phyloP scores from a whole-genome alignment of 2,888 invertebrate genomes.

The Deladenus siricidicola region DNA sequence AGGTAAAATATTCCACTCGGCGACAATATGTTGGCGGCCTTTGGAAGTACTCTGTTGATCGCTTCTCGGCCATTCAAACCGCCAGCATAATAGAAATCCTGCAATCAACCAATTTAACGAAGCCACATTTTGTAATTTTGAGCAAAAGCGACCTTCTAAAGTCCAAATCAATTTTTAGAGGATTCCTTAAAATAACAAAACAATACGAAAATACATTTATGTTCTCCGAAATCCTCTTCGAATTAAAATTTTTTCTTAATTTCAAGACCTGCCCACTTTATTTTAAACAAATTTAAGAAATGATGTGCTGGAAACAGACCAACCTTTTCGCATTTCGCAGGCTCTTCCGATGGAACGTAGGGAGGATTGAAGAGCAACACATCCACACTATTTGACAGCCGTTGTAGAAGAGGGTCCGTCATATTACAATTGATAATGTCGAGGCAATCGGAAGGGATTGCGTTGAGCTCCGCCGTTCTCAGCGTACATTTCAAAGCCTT shows the following conservation, averaged over 20 bases:
- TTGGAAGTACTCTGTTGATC: constrained; percentile 63
- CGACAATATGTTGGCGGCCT: constrained; percentile 58
- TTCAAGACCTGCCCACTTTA: too few species aligned
- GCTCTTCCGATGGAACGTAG: constrained; percentile 69
- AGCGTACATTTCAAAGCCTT: constrained; percentile 69
- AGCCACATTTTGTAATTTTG: background rate
- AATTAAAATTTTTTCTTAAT: too few species aligned
- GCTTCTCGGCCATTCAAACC: constrained; percentile 62
- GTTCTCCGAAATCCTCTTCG: too few species aligned
- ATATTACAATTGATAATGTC: constrained; percentile 21
- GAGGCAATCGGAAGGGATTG: constrained; percentile 26
- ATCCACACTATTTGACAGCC: constrained; percentile 60
- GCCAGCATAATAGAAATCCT: constrained; percentile 58
- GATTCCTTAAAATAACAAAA: background rate
- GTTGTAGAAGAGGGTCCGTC: constrained; percentile 13
- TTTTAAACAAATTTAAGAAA: too few species aligned
- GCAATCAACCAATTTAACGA: constrained; percentile 2
- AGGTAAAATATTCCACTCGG: constrained; percentile 73
- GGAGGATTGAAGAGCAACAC: constrained; percentile 92
- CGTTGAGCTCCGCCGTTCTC: constrained; percentile 67
- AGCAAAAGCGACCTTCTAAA: background rate
- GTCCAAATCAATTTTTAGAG: background rate
- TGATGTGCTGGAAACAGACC: background rate
- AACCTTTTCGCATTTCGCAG: constrained; percentile 24
- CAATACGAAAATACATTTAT: too few species aligned